Evolutionary conservation across 2,113 vertebrate genomes (phyloP).

Genomic region (Narcine bancroftii): DNA sequence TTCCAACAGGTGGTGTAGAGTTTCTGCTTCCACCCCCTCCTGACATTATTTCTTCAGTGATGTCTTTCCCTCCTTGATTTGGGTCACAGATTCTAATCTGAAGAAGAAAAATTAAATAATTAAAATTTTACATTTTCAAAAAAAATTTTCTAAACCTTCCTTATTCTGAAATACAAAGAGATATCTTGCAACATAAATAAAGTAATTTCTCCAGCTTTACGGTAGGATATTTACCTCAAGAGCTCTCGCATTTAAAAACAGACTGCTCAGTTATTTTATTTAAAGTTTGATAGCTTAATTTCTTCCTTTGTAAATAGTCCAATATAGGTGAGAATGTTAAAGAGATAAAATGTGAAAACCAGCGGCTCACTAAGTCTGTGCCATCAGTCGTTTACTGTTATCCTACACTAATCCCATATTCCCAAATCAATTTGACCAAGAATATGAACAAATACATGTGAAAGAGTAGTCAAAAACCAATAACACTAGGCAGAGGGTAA

Average conservation of each 20-base stretch:
- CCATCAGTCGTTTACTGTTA: too few species aligned
- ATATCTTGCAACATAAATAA: not conserved
- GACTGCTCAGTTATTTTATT: too few species aligned
- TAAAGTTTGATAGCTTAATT: not conserved
- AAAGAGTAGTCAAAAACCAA: not conserved
- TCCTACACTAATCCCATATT: too few species aligned
- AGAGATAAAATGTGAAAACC: too few species aligned
- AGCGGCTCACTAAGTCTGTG: too few species aligned
- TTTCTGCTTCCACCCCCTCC: constrained; percentile 86
- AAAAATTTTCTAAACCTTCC: too few species aligned
- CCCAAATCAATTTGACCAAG: not conserved
- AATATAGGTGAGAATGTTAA: not conserved
- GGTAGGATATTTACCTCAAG: not conserved
- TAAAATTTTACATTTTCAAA: not conserved
- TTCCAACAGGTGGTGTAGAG: constrained; percentile 78
- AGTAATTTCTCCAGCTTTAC: not conserved
- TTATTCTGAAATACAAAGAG: not conserved
- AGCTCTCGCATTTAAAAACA: not conserved
- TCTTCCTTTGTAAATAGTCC: not conserved
- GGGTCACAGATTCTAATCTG: constrained; percentile 97
- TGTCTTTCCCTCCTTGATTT: constrained; percentile 92
- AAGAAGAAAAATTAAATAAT: constrained; percentile 35
- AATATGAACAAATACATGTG: too few species aligned
- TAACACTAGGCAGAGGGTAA: not conserved
- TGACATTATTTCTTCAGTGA: constrained; percentile 98